These are phyloP conservation scores for Tortrix viridana DNA, from an alignment of 2,888 invertebrate species.

Conservation along the genomic window DNA sequence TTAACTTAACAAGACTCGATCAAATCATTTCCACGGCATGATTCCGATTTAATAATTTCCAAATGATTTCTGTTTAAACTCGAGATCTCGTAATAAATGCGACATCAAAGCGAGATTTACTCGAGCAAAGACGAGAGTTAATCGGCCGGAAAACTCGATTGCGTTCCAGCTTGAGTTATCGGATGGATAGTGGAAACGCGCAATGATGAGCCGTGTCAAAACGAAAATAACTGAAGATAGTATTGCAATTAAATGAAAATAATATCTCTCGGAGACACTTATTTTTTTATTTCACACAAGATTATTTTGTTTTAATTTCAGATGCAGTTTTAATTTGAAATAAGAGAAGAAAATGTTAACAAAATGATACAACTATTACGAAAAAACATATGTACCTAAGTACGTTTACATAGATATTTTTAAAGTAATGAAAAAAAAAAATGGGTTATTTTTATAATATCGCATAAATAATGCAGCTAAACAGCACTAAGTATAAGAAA, in stretches of 20 bases:
- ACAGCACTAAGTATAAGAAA: not conserved
- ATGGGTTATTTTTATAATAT: too few relatives aligned
- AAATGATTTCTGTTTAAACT: conserved; percentile 13
- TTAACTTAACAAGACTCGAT: conserved; percentile 8
- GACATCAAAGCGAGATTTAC: conserved; percentile 50
- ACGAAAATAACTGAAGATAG: too few relatives aligned
- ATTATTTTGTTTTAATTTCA: too few relatives aligned
- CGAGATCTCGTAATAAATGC: conserved; percentile 45
- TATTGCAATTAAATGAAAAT: not conserved
- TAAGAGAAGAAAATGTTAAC: too few relatives aligned
- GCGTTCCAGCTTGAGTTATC: conserved; percentile 6
- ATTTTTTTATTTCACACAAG: too few relatives aligned
- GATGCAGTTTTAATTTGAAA: too few relatives aligned
- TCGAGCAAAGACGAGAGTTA: conserved; percentile 45
- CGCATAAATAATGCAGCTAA: too few relatives aligned
- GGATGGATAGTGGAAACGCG: conserved; percentile 3
- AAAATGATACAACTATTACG: too few relatives aligned
- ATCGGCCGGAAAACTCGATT: conserved; percentile 38
- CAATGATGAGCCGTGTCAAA: not conserved
- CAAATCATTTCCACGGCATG: conserved; percentile 6
- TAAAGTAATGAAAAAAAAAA: too few relatives aligned
- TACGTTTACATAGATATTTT: too few relatives aligned
- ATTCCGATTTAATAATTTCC: too few relatives aligned
- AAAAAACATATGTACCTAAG: too few relatives aligned
- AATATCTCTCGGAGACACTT: not conserved